phyloP scores from a whole-genome alignment of 1,140 invertebrate species.

The Venustaconcha ellipsiformis region DNA sequence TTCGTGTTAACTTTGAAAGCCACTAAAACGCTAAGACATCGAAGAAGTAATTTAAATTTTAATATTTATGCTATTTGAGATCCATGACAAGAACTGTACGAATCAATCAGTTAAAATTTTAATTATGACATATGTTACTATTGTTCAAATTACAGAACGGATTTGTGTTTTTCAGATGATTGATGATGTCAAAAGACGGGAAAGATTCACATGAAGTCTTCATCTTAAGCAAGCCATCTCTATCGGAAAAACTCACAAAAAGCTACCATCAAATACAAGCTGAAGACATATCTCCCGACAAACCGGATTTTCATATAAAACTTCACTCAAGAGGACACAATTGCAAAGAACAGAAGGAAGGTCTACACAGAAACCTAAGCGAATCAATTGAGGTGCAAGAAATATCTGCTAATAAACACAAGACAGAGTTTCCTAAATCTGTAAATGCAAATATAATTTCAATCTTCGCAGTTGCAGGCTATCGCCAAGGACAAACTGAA shows the following conservation, averaged over 20 bases:
- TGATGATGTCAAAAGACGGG: slow-evolving; percentile 28
- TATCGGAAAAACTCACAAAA: slow-evolving; percentile 23
- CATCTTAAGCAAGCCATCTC: slow-evolving; percentile 9
- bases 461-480: slow-evolving; percentile 17
- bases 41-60: no score
- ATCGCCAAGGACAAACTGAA: slow-evolving; percentile 14
- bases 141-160: no score
- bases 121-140: no score
- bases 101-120: no score
- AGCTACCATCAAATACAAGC: slow-evolving; percentile 11
- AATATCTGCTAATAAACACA: slow-evolving; percentile 9
- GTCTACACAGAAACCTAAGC: neutral
- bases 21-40: no score
- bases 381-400: slow-evolving; percentile 15
- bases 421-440: slow-evolving; percentile 10
- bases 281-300: neutral
- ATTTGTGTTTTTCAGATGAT: slow-evolving; percentile 26
- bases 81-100: no score
- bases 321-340: neutral
- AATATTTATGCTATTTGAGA: no score
- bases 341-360: slow-evolving; percentile 9
- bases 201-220: slow-evolving; percentile 15
- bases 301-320: slow-evolving; percentile 5
- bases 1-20: no score
- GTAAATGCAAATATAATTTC: slow-evolving; percentile 23